phyloP scores from a whole-genome alignment of 1,140 invertebrate genomes.

The Panonychus citri region DNA sequence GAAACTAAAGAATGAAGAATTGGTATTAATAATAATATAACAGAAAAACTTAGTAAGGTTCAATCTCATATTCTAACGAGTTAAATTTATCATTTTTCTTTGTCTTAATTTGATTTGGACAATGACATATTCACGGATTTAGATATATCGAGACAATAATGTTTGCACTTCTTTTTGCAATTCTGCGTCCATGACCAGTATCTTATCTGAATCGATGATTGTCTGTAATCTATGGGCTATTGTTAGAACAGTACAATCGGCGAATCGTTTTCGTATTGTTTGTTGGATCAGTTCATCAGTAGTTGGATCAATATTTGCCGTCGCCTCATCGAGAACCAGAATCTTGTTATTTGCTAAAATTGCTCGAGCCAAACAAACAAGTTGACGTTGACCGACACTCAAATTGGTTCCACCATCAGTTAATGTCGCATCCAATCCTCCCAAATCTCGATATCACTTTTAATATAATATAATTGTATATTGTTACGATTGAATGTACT shows the following conservation, averaged over 20 bases:
- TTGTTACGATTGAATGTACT: no score
- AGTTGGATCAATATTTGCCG: conserved; percentile 23
- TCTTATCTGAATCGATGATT: conserved; percentile 17
- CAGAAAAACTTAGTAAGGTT: no score
- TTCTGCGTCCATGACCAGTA: conserved; percentile 12
- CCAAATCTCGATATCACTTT: conserved; percentile 41
- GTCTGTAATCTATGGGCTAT: conserved; percentile 40
- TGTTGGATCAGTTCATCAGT: conserved; percentile 21
- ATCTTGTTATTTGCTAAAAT: conserved; percentile 25
- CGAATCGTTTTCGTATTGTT: conserved; percentile 27
- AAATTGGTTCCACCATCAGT: conserved; percentile 51
- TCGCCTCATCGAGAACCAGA: conserved; percentile 27
- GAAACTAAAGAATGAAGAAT: no score
- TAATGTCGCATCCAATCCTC: conserved; percentile 40
- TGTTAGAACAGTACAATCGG: conserved; percentile 49
- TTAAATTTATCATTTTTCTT: no score
- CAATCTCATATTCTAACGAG: no score
- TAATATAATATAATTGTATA: conserved; percentile 55
- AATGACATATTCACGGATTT: no score
- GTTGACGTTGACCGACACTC: conserved; percentile 55
- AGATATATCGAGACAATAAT: no score
- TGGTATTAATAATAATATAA: no score
- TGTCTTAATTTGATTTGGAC: no score
- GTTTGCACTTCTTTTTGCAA: not conserved
- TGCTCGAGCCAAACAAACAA: conserved; percentile 35